Evolutionary conservation across 2,113 vertebrate genomes (phyloP).

Genomic region (Mirounga angustirostris): DNA sequence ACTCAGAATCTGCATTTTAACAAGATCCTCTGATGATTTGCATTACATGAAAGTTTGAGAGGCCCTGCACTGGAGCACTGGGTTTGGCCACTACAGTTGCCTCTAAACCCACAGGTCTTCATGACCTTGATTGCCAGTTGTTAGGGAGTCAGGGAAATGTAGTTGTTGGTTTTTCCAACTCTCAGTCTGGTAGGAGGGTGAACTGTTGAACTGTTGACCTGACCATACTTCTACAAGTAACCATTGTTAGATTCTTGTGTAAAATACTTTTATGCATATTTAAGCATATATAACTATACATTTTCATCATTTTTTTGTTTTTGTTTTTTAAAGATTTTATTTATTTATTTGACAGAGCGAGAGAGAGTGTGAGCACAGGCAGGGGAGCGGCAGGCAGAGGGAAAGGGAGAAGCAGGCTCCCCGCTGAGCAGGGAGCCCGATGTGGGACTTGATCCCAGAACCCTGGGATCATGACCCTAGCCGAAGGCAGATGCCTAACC

Average conservation of each 20-base stretch:
- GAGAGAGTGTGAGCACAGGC: too few relatives aligned
- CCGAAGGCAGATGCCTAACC: too few relatives aligned
- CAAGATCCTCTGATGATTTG: background rate
- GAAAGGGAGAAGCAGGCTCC: too few relatives aligned
- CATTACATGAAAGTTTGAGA: background rate
- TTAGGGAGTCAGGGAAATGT: background rate
- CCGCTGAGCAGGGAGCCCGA: too few relatives aligned
- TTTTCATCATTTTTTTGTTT: background rate
- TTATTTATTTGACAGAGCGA: too few relatives aligned
- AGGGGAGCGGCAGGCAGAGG: too few relatives aligned
- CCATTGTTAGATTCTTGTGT: constrained; percentile 26
- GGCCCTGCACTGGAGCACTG: background rate
- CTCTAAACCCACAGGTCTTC: background rate
- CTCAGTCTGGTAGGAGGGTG: background rate
- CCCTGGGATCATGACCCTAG: too few relatives aligned
- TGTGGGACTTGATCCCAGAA: too few relatives aligned
- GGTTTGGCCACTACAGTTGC: background rate
- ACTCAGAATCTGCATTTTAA: constrained; percentile 52
- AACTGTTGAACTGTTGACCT: background rate
- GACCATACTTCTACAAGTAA: constrained; percentile 12
- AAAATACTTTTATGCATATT: constrained; percentile 38
- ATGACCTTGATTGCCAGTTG: background rate
- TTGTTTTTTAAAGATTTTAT: background rate
- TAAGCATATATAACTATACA: background rate
- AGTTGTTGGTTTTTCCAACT: constrained; percentile 26